These are phyloP conservation scores for Amorpha juglandis DNA, from an alignment of 2,888 invertebrate species.

Conservation along the genomic window DNA sequence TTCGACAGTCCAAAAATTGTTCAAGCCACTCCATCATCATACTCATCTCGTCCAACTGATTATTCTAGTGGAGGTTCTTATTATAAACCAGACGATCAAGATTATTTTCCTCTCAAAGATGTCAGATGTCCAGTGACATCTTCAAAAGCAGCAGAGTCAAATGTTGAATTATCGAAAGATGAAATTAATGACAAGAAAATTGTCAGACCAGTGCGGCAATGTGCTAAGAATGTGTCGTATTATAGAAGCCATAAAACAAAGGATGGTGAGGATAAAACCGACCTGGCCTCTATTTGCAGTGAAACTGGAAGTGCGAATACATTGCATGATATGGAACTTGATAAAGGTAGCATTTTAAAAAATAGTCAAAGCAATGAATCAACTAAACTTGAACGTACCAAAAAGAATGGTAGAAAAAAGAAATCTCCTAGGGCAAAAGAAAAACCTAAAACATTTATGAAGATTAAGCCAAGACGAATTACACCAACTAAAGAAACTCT, in stretches of 20 bases:
- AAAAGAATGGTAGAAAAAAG: conserved; percentile 50
- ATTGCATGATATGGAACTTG: conserved; percentile 44
- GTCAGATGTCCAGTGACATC: conserved; percentile 53
- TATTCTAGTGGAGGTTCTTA: conserved; percentile 86
- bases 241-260: conserved; percentile 53
- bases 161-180: conserved; percentile 39
- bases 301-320: conserved; percentile 50
- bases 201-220: conserved; percentile 69
- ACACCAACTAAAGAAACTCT: conserved; percentile 62
- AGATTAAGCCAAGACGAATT: conserved; percentile 66
- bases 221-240: conserved; percentile 78
- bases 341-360: conserved; percentile 45
- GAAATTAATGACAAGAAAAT: conserved; percentile 42
- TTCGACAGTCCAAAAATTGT: conserved; percentile 71
- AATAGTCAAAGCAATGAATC: conserved; percentile 41
- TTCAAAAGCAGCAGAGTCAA: conserved; percentile 47
- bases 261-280: conserved; percentile 46
- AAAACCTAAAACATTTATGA: conserved; percentile 64
- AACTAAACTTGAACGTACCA: conserved; percentile 43
- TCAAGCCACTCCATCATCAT: conserved; percentile 72
- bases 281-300: conserved; percentile 51
- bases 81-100: conserved; percentile 86
- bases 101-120: conserved; percentile 66
- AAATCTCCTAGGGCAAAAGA: conserved; percentile 63
- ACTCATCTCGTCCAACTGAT: conserved; percentile 80